A percentile compares a stretch with the other conserved stretches of the same genome.
phyloP scores from a whole-genome alignment of 2,797 vertebrate genomes.

The Periophthalmus magnuspinnatus region DNA sequence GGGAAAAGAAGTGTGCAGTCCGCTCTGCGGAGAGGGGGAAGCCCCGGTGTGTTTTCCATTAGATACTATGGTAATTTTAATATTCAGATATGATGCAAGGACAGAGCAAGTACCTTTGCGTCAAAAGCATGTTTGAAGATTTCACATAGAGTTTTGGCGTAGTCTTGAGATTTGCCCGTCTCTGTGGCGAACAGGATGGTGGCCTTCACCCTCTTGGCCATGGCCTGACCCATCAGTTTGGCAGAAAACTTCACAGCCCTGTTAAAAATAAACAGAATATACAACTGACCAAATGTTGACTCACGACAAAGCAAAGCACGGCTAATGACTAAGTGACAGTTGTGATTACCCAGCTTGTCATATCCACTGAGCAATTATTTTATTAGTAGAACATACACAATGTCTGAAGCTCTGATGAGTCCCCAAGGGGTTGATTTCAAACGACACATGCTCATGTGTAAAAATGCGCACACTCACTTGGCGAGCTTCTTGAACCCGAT shows the following conservation, averaged over 20 bases:
- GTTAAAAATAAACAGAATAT: constrained; percentile 21
- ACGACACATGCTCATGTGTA: constrained; percentile 17
- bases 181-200: constrained; percentile 96
- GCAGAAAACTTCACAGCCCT: constrained; percentile 99
- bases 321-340: constrained; percentile 44
- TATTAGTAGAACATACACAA: constrained; percentile 62
- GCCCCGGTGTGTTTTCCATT: constrained; percentile 28
- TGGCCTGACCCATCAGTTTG: constrained; percentile 97
- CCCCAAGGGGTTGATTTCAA: constrained; percentile 68
- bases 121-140: constrained; percentile 99
- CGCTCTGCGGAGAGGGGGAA: background rate
- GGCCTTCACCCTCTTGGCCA: constrained; percentile 98
- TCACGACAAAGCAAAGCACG: constrained; percentile 16
- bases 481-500: constrained; percentile 99
- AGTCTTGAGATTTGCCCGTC: constrained; percentile 95
- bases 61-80: constrained; percentile 13
- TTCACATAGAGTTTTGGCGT: constrained; percentile 96
- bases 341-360: constrained; percentile 60
- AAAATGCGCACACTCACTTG: constrained; percentile 82
- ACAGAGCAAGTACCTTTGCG: constrained; percentile 85
- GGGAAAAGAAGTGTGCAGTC: constrained; percentile 45
- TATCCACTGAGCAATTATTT: constrained; percentile 62
- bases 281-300: background rate
- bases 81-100: constrained; percentile 50
- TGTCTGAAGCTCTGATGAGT: constrained; percentile 66